These are phyloP conservation scores for Crotalus horridus DNA, from an alignment of 2,113 vertebrate genomes.

Conservation along the genomic window DNA sequence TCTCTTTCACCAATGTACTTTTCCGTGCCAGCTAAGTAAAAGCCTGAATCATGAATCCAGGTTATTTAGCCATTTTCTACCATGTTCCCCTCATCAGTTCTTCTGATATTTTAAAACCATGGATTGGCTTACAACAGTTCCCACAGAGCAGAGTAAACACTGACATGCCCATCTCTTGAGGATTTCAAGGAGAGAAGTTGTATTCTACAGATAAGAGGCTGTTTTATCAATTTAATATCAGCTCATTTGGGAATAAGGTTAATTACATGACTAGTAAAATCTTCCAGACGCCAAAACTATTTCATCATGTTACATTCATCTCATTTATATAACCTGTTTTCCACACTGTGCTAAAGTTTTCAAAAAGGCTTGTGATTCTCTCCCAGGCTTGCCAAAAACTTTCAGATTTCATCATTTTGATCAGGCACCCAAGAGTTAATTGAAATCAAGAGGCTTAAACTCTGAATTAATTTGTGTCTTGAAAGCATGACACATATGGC, in stretches of 20 bases:
- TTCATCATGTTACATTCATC: constrained; percentile 7
- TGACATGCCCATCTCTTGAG: constrained; percentile 1
- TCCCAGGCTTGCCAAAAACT: neutral
- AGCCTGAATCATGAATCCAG: neutral
- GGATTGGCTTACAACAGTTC: neutral
- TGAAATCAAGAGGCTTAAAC: neutral
- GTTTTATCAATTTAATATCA: constrained; percentile 26
- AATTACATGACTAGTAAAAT: constrained; percentile 44
- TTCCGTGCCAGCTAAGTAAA: neutral
- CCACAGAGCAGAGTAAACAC: neutral
- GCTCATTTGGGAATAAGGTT: constrained; percentile 27
- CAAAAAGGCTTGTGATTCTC: neutral
- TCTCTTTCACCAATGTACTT: neutral
- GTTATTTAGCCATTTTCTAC: neutral
- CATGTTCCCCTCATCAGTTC: neutral
- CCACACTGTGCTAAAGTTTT: neutral
- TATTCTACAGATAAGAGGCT: constrained; percentile 1
- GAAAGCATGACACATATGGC: neutral
- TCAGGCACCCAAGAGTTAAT: neutral
- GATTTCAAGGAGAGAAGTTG: constrained; percentile 27
- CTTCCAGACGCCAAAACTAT: neutral
- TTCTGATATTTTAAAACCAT: neutral
- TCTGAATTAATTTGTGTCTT: neutral
- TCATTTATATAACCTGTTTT: constrained; percentile 17
- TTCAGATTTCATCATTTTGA: neutral